phyloP scores from a whole-genome alignment of 2,113 vertebrate species.

The Strix aluco region DNA sequence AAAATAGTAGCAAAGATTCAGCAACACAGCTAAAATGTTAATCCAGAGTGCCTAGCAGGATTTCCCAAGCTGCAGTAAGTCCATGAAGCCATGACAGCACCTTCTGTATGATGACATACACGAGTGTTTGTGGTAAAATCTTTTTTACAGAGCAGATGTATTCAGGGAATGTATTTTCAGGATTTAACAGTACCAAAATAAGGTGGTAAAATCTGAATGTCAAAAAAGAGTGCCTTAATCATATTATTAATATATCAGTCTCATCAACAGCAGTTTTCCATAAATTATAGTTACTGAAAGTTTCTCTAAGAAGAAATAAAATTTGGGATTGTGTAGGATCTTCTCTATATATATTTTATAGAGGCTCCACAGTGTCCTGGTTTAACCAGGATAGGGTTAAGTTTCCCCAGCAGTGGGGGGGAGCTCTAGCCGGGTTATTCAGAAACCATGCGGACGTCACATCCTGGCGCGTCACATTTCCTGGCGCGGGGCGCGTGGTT shows the following conservation, averaged over 20 bases:
- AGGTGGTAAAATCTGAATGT: background rate
- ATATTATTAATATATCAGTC: background rate
- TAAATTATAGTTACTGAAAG: background rate
- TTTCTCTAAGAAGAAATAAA: background rate
- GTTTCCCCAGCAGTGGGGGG: too few species aligned
- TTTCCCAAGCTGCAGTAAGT: background rate
- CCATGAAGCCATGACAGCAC: background rate
- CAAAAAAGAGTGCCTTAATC: background rate
- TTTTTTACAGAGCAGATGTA: background rate
- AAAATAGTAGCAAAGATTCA: background rate
- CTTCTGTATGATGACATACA: background rate
- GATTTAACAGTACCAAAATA: background rate
- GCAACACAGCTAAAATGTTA: background rate
- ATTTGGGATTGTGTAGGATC: background rate
- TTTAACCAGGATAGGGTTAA: too few species aligned
- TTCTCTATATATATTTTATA: background rate
- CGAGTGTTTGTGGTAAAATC: background rate
- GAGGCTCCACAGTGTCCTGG: too few species aligned
- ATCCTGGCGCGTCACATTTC: too few species aligned
- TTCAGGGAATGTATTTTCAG: background rate
- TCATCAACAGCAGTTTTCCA: background rate
- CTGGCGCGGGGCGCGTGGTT: too few species aligned
- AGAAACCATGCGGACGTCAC: too few species aligned
- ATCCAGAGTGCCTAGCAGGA: background rate
- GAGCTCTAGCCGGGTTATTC: too few species aligned